A percentile compares a stretch with the other conserved stretches of the same genome.
phyloP scores from a whole-genome alignment of 2,113 vertebrate genomes.

The Brachirus orientalis region DNA sequence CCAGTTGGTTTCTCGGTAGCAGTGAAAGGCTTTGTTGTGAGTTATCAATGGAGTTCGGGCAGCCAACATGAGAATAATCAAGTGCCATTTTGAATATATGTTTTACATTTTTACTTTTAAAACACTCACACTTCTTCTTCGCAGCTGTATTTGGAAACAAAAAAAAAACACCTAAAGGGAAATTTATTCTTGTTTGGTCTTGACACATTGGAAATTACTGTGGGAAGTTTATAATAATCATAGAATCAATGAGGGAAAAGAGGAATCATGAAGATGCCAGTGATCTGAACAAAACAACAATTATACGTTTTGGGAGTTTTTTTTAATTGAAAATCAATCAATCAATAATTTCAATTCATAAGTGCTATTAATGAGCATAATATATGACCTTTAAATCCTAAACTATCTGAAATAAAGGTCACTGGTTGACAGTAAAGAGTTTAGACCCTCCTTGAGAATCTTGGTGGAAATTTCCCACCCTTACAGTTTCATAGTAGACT shows the following conservation, averaged over 20 bases:
- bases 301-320: no score
- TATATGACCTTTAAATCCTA: no score
- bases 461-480: conserved; percentile 10
- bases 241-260: conserved; percentile 8
- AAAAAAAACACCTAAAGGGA: conserved; percentile 37
- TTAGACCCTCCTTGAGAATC: neutral
- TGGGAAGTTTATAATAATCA: conserved; percentile 59
- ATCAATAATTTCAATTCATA: no score
- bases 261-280: neutral
- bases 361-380: no score
- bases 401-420: conserved; percentile 16
- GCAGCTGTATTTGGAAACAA: neutral
- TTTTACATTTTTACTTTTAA: no score
- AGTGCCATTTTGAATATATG: no score
- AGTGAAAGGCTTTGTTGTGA: neutral
- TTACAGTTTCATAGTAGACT: conserved; percentile 1
- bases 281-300: conserved; percentile 18
- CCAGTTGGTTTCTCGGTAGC: neutral
- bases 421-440: neutral
- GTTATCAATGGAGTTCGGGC: no score
- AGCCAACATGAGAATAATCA: no score
- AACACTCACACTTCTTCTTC: no score
- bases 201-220: conserved; percentile 46
- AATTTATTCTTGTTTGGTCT: conserved; percentile 28
- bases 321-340: no score